Conservation (phyloP, 2,888 invertebrate species). For the Rotaria magnacalcarata region DNA sequence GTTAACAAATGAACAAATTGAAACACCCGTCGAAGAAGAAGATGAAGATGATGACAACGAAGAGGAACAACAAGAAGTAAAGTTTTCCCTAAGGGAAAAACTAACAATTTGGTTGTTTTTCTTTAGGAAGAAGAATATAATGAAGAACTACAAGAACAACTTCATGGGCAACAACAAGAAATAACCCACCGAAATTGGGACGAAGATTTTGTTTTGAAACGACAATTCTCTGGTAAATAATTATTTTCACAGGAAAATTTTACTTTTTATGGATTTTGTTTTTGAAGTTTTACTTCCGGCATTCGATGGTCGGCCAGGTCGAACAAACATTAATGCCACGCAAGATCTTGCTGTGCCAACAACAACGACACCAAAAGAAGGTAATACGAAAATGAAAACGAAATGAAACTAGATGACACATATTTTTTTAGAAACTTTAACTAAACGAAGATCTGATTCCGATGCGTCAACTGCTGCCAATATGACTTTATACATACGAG, state of each 20-base stretch:
- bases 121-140: slow-evolving; percentile 70
- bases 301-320: slow-evolving; percentile 91
- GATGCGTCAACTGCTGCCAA: background rate
- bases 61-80: background rate
- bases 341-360: slow-evolving; percentile 77
- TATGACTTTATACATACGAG: slow-evolving; percentile 27
- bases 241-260: background rate
- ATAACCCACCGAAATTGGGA: slow-evolving; percentile 62
- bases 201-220: slow-evolving; percentile 89
- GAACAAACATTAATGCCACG: slow-evolving; percentile 94
- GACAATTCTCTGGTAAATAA: slow-evolving; percentile 76
- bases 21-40: background rate
- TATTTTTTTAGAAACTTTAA: background rate
- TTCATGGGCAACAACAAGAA: background rate
- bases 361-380: slow-evolving; percentile 4
- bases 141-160: slow-evolving; percentile 57
- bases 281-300: slow-evolving; percentile 78
- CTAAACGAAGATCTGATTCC: background rate
- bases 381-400: background rate
- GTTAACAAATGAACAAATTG: background rate
- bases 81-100: background rate
- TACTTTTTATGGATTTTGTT: background rate
- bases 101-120: background rate
- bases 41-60: slow-evolving; percentile 20
- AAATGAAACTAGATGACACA: too few relatives aligned